phyloP scores from a whole-genome alignment of 2,888 invertebrate genomes.

The Dione vanillae region DNA sequence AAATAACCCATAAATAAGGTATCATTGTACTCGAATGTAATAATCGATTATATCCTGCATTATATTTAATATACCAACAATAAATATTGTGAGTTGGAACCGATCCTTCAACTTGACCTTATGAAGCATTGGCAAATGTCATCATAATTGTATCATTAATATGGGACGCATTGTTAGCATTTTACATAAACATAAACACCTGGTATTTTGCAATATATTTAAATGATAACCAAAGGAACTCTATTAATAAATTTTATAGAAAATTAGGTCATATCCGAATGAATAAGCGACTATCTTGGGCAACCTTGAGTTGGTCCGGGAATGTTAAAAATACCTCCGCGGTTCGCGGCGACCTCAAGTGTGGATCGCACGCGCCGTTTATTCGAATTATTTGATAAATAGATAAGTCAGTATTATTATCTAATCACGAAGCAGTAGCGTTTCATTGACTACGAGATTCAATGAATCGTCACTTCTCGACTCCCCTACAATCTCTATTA shows the following conservation, averaged over 20 bases:
- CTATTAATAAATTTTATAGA: slow-evolving; percentile 67
- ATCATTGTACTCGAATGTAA: background rate
- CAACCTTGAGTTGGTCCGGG: slow-evolving; percentile 83
- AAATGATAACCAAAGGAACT: slow-evolving; percentile 39
- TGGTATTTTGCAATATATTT: slow-evolving; percentile 25
- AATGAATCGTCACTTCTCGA: slow-evolving; percentile 23
- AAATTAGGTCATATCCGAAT: slow-evolving; percentile 82
- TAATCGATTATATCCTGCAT: background rate
- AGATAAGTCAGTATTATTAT: slow-evolving; percentile 49
- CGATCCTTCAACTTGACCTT: slow-evolving; percentile 21
- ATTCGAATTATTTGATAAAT: slow-evolving; percentile 66
- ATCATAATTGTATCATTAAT: background rate
- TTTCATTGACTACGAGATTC: slow-evolving; percentile 41
- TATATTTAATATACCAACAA: background rate
- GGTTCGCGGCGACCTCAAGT: slow-evolving; percentile 61
- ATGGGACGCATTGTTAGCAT: slow-evolving; percentile 20
- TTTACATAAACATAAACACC: slow-evolving; percentile 36
- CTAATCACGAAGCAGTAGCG: slow-evolving; percentile 45
- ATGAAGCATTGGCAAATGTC: too few relatives aligned
- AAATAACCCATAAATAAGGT: background rate
- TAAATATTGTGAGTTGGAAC: background rate
- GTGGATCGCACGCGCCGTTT: slow-evolving; percentile 56
- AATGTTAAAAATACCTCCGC: slow-evolving; percentile 83
- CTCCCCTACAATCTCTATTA: slow-evolving; percentile 3
- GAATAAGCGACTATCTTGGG: slow-evolving; percentile 79